These are phyloP conservation scores for Anguilla pacifica DNA, from an alignment of 2,797 vertebrate species.

Conservation along the genomic window DNA sequence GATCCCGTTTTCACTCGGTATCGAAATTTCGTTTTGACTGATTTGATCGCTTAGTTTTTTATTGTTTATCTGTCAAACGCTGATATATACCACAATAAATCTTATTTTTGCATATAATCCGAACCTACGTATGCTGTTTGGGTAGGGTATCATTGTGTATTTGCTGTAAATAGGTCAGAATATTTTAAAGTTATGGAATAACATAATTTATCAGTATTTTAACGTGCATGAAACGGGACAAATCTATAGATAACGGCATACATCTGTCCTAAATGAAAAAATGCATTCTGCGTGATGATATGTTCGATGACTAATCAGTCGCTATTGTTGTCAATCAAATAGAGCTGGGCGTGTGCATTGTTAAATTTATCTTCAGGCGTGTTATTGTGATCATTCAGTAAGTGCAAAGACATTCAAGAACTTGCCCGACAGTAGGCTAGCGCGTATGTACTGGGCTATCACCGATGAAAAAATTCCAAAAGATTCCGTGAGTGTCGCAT, in stretches of 20 bases:
- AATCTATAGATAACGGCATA: neutral
- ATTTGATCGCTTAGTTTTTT: neutral
- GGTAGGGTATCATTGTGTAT: neutral
- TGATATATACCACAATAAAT: neutral
- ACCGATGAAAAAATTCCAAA: neutral
- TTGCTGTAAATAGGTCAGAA: neutral
- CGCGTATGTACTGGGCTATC: neutral
- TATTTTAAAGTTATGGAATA: neutral
- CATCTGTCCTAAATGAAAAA: neutral
- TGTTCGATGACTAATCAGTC: neutral
- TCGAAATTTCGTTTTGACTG: neutral
- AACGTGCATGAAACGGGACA: neutral
- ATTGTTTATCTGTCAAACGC: neutral
- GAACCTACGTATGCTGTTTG: neutral
- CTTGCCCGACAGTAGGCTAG: conserved; percentile 26
- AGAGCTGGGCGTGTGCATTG: neutral
- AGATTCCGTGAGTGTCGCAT: neutral
- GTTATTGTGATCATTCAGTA: neutral
- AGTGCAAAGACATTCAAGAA: neutral
- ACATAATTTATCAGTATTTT: neutral
- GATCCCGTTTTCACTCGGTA: neutral
- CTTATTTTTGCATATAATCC: neutral
- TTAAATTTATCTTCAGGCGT: neutral
- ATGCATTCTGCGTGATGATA: neutral
- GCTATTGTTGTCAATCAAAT: neutral